These are phyloP conservation scores for Phymanthus crucifer DNA, from an alignment of 92 coral and sea anemone genomes.

Conservation along the genomic window DNA sequence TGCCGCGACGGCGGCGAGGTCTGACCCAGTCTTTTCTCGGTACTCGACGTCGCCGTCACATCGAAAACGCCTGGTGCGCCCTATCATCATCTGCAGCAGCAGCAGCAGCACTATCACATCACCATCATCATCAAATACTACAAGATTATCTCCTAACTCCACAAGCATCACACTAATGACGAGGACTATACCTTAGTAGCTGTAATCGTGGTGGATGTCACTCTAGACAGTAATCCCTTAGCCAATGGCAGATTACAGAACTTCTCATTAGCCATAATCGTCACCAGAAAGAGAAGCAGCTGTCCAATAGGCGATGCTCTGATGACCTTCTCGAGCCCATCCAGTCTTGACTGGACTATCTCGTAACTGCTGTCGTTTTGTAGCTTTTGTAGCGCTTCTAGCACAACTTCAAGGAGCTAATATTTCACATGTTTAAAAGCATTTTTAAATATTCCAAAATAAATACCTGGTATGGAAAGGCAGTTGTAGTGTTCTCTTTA, in stretches of 20 bases:
- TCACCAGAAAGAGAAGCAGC: slow-evolving; percentile 71
- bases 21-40: too few relatives aligned
- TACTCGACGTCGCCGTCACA: too few relatives aligned
- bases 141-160: too few relatives aligned
- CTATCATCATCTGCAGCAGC: too few relatives aligned
- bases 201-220: slow-evolving; percentile 61
- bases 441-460: too few relatives aligned
- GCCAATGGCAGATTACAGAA: slow-evolving; percentile 67
- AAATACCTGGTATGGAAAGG: too few relatives aligned
- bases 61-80: too few relatives aligned
- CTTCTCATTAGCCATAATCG: slow-evolving; percentile 74
- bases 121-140: too few relatives aligned
- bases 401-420: slow-evolving; percentile 70
- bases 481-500: too few relatives aligned
- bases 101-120: too few relatives aligned
- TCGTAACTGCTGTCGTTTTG: slow-evolving; percentile 42
- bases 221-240: slow-evolving; percentile 60
- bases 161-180: background rate
- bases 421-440: background rate
- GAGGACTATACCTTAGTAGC: slow-evolving; percentile 70
- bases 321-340: slow-evolving; percentile 68
- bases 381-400: slow-evolving; percentile 67
- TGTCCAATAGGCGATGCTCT: slow-evolving; percentile 77
- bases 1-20: too few relatives aligned
- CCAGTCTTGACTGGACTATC: slow-evolving; percentile 43